phyloP scores from a whole-genome alignment of 2,797 vertebrate genomes.

The Myripristis murdjan region DNA sequence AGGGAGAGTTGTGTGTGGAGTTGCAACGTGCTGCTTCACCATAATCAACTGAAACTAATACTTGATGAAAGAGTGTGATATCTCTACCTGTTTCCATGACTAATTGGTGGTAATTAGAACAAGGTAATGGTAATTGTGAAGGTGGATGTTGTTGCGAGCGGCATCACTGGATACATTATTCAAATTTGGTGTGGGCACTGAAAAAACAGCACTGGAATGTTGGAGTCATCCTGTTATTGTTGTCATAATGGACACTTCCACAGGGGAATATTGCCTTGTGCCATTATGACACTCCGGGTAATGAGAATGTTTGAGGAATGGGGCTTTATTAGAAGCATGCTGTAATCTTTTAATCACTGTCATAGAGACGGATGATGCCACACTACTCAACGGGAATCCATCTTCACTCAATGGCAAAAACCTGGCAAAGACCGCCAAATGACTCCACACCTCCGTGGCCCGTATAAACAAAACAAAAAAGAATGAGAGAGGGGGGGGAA shows the following conservation, averaged over 20 bases:
- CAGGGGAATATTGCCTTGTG: slow-evolving; percentile 47
- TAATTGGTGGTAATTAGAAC: slow-evolving; percentile 79
- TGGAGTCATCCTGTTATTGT: slow-evolving; percentile 51
- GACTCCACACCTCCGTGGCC: slow-evolving; percentile 62
- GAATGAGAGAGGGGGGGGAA: slow-evolving; percentile 40
- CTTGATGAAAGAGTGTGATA: slow-evolving; percentile 74
- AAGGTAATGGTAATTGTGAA: slow-evolving; percentile 71
- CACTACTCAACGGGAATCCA: slow-evolving; percentile 28
- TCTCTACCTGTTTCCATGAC: slow-evolving; percentile 67
- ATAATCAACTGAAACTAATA: slow-evolving; percentile 78
- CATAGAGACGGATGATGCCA: slow-evolving; percentile 36
- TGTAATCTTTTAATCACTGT: slow-evolving; percentile 53
- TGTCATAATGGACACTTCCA: slow-evolving; percentile 54
- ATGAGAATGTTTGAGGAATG: slow-evolving; percentile 25
- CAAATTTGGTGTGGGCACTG: slow-evolving; percentile 55
- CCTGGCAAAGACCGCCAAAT: slow-evolving; percentile 60
- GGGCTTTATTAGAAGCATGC: slow-evolving; percentile 50
- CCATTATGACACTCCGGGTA: slow-evolving; percentile 28
- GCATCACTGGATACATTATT: slow-evolving; percentile 63
- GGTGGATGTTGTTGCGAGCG: slow-evolving; percentile 66
- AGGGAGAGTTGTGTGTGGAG: slow-evolving; percentile 61
- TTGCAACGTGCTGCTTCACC: slow-evolving; percentile 62
- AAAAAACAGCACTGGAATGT: slow-evolving; percentile 41
- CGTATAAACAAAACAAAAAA: slow-evolving; percentile 56
- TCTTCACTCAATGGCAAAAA: slow-evolving; percentile 27